Evolutionary conservation across 2,113 vertebrate genomes (phyloP), one percentile per base, ranked within the genome.

Genomic region (Cottus gobio): DNA sequence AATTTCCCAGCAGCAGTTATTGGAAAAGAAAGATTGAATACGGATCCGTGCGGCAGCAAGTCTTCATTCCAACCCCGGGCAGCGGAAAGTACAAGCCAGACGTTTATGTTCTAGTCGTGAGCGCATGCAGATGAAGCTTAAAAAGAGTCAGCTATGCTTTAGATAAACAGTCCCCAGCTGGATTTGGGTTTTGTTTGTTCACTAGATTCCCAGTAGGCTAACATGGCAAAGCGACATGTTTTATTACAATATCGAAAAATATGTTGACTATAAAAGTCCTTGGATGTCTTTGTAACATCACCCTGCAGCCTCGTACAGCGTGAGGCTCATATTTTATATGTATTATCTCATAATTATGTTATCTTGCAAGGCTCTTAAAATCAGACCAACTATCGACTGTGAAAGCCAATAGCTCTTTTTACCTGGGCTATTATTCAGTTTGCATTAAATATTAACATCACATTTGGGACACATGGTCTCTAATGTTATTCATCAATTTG

Each of bases 401-500:
- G 31, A 31, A 66, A 57, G 8, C 11, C 9, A 34, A 26, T 2
- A 50, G 2, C 15, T 28, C 50, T n/a, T 70, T 60, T 36, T 46
- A 31, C 24, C 5, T 22, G 16, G 7, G 39, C 30, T 48, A 13
- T 77, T 50, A 26, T 74, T 75, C 22, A 58, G 13, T 44, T 58
- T 28, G 16, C 24, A 52, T 82, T 7, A 50, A 68, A 70, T 71
- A 84, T 75, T 78, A 57, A 50, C 61, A 15, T 75, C n/a, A 57
- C 31, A 63, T 78, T 37, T 36, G 42, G 75, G 46, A 74, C 44
- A 30, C 13, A n/a, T 18, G 37, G 52, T 61, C 46, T 78, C 15
- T 65, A 60, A 77, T 80, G 61, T 71, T 70, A 36, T 73, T 36
- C 56, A 52, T 89, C 58, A 79, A 5, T 61, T 42, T 71, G 77